Evolutionary conservation across 1,140 invertebrate species (phyloP).

Genomic region (Drosophila arawakana): DNA sequence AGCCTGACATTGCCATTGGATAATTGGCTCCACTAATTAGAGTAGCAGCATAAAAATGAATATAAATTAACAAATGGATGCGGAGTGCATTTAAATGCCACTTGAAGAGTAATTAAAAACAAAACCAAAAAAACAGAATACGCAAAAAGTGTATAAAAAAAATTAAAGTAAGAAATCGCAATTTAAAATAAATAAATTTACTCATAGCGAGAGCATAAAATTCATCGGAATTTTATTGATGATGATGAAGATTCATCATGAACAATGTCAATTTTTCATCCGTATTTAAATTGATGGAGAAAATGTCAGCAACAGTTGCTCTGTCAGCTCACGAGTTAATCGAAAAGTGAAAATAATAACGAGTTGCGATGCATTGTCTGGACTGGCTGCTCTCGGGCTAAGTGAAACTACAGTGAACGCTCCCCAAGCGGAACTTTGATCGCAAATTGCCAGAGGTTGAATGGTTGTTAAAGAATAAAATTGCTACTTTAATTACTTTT

Average conservation of each 20-base stretch:
- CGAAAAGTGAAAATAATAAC: slow-evolving; percentile 58
- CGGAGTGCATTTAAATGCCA: slow-evolving; percentile 25
- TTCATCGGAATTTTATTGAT: slow-evolving; percentile 27
- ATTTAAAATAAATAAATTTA: slow-evolving; percentile 19
- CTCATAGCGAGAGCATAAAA: slow-evolving; percentile 8
- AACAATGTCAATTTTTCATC: slow-evolving; percentile 40
- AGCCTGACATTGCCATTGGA: slow-evolving; percentile 28
- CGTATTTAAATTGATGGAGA: slow-evolving; percentile 72
- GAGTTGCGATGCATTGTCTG: slow-evolving; percentile 4
- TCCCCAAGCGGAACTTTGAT: neutral
- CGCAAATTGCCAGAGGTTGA: neutral
- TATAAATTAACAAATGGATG: slow-evolving; percentile 53
- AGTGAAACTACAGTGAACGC: slow-evolving; percentile 3
- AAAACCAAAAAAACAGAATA: slow-evolving; percentile 2
- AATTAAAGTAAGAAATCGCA: neutral
- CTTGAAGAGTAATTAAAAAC: slow-evolving; percentile 53
- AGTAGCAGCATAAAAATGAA: slow-evolving; percentile 57
- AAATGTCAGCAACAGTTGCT: slow-evolving; percentile 75
- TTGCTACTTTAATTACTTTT: too few species aligned
- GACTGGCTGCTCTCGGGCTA: neutral
- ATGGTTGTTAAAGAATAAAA: too few species aligned
- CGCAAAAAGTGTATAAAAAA: neutral
- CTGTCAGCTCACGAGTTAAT: slow-evolving; percentile 39
- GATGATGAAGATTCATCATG: slow-evolving; percentile 27
- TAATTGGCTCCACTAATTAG: slow-evolving; percentile 72